Evolutionary conservation across 2,797 vertebrate genomes (phyloP), one percentile per base, ranked within the genome.

Genomic region (Ctenopoma multispine): DNA sequence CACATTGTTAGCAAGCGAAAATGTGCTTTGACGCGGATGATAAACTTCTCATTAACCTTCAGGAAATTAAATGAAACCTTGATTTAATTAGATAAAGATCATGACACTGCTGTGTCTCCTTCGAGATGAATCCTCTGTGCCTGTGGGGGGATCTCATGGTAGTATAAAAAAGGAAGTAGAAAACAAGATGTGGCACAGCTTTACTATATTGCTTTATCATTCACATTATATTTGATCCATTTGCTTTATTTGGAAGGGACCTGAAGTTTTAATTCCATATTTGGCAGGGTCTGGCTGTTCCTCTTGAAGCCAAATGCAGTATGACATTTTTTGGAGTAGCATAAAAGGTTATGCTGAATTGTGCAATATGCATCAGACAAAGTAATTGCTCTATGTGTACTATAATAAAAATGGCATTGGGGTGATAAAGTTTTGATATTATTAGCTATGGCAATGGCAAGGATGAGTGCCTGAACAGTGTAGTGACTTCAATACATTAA

Each of bases 31-130:
- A 84, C 73, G 63, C 49, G 38, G 83, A 84, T 81, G 81, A 87
- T 87, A 92, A 92, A 93, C 86, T 83, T 87, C 87, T 92, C 88
- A 92, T 93, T 93, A 93, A 93, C 88, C 86, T 90, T 87, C 82
- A 89, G 87, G 87, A 92, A 89, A 92, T 91, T 81, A 92, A 87
- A 86, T 41, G 77, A 87, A 92, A 90, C 84, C 87, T 81, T 88
- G 82, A 91, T 91, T 91, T 89, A 92, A 92, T 92, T 89, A 89
- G 89, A 82, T 87, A 82, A 89, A 87, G 91, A 92, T 89, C 77
- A 70, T 86, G 89, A 87, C 88, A 87, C 68, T 6, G 49, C 79
- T 50, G 38, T 41, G 34, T 90, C 82, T 90, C 87, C 75, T 75
- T 69, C 12, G 81, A 88, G 88, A 90, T 74, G 70, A 85, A 83